Evolutionary conservation across 2,113 vertebrate species (phyloP).

Genomic region (Pungitius pungitius): DNA sequence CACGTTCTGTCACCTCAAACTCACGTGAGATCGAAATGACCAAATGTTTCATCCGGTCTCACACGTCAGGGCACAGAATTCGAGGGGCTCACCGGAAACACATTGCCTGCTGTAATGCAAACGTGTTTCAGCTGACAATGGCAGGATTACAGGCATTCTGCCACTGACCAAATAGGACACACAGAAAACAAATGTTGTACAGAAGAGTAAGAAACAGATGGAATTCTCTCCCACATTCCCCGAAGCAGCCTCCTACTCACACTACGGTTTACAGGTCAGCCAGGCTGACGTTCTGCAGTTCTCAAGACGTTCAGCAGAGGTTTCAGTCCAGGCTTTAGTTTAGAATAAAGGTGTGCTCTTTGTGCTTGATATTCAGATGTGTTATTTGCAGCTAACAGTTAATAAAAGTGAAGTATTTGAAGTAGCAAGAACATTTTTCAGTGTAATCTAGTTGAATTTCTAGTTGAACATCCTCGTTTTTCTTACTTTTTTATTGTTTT

Average conservation of each 20-base stretch:
- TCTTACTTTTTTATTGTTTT: not conserved
- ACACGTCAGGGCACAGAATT: constrained; percentile 30
- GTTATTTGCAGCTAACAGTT: not conserved
- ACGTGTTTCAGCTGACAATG: constrained; percentile 32
- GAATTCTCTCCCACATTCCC: constrained; percentile 54
- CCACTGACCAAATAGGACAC: constrained; percentile 16
- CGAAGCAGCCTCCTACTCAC: constrained; percentile 54
- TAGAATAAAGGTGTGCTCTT: not conserved
- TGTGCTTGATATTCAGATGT: not conserved
- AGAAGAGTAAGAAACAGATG: constrained; percentile 29
- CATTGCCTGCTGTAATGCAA: constrained; percentile 28
- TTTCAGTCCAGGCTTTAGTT: constrained; percentile 18
- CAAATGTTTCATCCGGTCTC: constrained; percentile 45
- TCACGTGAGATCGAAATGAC: constrained; percentile 37
- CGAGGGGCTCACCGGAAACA: constrained; percentile 35
- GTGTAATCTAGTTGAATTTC: not conserved
- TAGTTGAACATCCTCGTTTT: not conserved
- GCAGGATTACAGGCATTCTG: constrained; percentile 10
- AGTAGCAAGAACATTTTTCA: not conserved
- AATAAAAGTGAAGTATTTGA: not conserved
- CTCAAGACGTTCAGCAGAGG: constrained; percentile 22
- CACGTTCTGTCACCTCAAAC: constrained; percentile 7
- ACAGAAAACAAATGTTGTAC: constrained; percentile 10
- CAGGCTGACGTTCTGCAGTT: constrained; percentile 38
- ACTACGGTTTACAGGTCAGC: constrained; percentile 57